Percentiles rank a stretch among this genome's conserved stretches.
phyloP scores from a whole-genome alignment of 2,113 vertebrate genomes.

The Urocitellus parryii region DNA sequence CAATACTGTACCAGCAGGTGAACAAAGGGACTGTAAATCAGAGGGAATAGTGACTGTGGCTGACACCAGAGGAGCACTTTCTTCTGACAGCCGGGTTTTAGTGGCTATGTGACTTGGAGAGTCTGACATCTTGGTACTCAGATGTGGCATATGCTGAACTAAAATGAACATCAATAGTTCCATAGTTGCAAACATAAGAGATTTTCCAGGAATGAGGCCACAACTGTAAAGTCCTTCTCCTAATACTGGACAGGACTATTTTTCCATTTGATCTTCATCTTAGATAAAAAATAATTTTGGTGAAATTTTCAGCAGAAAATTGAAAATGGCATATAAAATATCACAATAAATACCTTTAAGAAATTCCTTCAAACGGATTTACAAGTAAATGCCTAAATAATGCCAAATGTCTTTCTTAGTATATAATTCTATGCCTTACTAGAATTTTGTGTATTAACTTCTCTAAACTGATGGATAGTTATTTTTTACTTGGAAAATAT shows the following conservation, averaged over 20 bases:
- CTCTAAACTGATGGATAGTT: constrained; percentile 3
- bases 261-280: constrained; percentile 94
- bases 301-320: constrained; percentile 62
- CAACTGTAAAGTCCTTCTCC: constrained; percentile 96
- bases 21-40: no score
- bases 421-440: constrained; percentile 13
- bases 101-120: constrained; percentile 91
- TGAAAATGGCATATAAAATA: constrained; percentile 35
- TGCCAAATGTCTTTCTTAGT: background rate
- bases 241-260: constrained; percentile 87
- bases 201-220: constrained; percentile 96
- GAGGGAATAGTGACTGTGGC: no score
- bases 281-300: constrained; percentile 59
- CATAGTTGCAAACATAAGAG: constrained; percentile 98
- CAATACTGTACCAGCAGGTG: no score
- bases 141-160: constrained; percentile 86
- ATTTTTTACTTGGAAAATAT: constrained; percentile 8
- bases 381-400: constrained; percentile 39
- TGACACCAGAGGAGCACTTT: no score
- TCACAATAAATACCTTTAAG: background rate
- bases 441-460: constrained; percentile 11
- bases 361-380: constrained; percentile 55
- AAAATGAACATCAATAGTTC: constrained; percentile 96
- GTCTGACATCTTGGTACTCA: constrained; percentile 93
- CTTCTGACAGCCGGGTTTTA: no score